Evolutionary conservation across 37 sponge, comb jelly and placozoan species (phyloP).

Genomic region (Cladorhizidae sp.): DNA sequence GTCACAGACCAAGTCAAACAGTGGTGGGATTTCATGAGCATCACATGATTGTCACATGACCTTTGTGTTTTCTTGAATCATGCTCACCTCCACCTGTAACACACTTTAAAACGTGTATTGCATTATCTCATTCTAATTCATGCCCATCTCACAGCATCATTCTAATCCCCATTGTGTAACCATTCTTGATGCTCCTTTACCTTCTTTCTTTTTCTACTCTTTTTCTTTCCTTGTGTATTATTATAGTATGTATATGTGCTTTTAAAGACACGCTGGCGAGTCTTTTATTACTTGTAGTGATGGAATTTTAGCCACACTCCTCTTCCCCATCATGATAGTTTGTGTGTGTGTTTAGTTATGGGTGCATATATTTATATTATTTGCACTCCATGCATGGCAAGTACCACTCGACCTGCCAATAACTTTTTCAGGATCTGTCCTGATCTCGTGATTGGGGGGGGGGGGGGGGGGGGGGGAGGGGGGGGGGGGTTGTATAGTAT

Average conservation of each 20-base stretch:
- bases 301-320: too few species aligned
- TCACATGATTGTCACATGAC: not conserved
- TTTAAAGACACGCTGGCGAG: not conserved
- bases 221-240: not conserved
- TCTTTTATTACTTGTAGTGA: too few species aligned
- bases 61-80: not conserved
- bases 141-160: not conserved
- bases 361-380: too few species aligned
- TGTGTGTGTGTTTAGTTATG: too few species aligned
- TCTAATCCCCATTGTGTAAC: not conserved
- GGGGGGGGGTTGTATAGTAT: too few species aligned
- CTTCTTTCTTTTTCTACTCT: not conserved
- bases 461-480: too few species aligned
- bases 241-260: not conserved
- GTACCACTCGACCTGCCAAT: too few species aligned
- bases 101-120: not conserved
- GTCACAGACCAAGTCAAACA: constrained; percentile 26
- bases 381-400: too few species aligned
- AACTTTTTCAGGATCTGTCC: too few species aligned
- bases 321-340: too few species aligned
- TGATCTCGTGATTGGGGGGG: too few species aligned
- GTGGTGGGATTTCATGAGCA: constrained; percentile 18
- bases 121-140: not conserved
- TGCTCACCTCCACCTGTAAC: not conserved
- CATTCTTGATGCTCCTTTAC: not conserved